phyloP scores from a whole-genome alignment of 2,113 vertebrate species.

The Syngnathus scovelli region DNA sequence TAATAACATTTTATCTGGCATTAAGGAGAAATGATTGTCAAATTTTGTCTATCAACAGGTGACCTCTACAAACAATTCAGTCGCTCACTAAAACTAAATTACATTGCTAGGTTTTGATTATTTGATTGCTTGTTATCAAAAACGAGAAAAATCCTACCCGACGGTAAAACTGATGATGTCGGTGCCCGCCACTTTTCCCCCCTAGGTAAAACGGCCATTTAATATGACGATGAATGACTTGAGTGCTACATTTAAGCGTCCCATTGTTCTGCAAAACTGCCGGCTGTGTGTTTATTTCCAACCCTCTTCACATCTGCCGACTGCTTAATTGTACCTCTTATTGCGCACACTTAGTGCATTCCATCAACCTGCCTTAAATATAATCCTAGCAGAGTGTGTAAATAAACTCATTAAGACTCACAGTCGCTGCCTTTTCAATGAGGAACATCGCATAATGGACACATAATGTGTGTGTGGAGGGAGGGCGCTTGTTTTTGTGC shows the following conservation, averaged over 20 bases:
- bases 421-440: constrained; percentile 30
- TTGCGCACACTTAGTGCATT: constrained; percentile 22
- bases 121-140: not conserved
- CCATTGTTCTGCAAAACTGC: not conserved
- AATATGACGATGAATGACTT: constrained; percentile 1
- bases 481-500: not conserved
- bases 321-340: constrained; percentile 41
- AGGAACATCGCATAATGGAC: constrained; percentile 11
- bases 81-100: not conserved
- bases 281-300: constrained; percentile 43
- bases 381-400: constrained; percentile 33
- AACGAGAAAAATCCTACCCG: not conserved
- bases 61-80: not conserved
- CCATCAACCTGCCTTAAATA: constrained; percentile 29
- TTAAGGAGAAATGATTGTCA: not conserved
- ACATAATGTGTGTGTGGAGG: constrained; percentile 9
- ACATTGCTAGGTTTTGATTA: not conserved
- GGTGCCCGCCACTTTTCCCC: not conserved
- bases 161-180: not conserved
- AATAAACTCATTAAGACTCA: constrained; percentile 30
- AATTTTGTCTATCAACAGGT: not conserved
- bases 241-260: not conserved
- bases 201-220: not conserved
- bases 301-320: constrained; percentile 27
- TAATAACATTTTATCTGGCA: not conserved